These are phyloP conservation scores for Empis livida DNA, from an alignment of 2,888 invertebrate species.

Conservation along the genomic window DNA sequence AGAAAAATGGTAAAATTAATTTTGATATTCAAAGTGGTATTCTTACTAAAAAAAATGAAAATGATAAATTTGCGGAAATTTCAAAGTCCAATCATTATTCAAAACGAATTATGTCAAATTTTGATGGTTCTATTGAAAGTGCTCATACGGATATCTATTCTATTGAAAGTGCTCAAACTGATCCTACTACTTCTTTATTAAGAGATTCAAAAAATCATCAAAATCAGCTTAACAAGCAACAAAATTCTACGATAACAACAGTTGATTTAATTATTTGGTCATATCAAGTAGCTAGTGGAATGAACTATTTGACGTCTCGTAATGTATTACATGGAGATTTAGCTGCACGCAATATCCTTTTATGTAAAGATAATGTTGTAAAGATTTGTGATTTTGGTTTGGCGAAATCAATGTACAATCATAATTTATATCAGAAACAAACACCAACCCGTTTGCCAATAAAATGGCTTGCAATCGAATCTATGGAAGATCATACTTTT, in stretches of 20 bases:
- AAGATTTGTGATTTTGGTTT: slow-evolving; percentile 89
- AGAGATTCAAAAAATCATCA: slow-evolving; percentile 1
- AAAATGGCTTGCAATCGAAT: slow-evolving; percentile 84
- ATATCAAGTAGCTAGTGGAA: slow-evolving; percentile 78
- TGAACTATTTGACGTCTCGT: slow-evolving; percentile 76
- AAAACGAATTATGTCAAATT: background rate
- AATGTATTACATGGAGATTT: slow-evolving; percentile 69
- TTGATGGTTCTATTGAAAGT: background rate
- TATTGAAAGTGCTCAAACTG: no score
- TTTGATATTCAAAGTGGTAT: background rate
- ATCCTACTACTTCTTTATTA: background rate
- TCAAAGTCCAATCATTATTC: background rate
- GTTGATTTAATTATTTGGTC: slow-evolving; percentile 72
- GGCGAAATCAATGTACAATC: slow-evolving; percentile 60
- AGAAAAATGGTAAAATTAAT: slow-evolving; percentile 42
- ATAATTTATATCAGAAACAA: background rate
- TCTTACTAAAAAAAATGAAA: background rate
- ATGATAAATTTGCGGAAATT: background rate
- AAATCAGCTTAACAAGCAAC: slow-evolving; percentile 21
- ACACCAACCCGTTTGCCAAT: background rate
- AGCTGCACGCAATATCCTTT: slow-evolving; percentile 70
- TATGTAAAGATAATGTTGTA: slow-evolving; percentile 71
- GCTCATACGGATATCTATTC: no score
- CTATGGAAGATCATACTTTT: slow-evolving; percentile 69
- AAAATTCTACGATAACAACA: slow-evolving; percentile 48